These are phyloP conservation scores for Cliona cf. orientalis DNA, from an alignment of 37 sponge, comb jelly and placozoan species.

Conservation along the genomic window DNA sequence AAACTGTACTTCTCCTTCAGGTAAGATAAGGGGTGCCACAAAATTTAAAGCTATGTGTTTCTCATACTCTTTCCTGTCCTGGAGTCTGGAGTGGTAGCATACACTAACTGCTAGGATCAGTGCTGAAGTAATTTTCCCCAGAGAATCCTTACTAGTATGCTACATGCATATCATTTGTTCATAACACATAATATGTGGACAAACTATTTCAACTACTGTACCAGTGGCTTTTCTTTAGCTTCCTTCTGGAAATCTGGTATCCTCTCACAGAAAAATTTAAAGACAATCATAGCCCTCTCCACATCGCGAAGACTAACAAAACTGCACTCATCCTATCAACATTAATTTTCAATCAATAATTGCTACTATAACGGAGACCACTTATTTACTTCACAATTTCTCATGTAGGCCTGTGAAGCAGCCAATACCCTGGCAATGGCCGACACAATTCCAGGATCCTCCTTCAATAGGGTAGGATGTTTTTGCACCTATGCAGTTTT, in stretches of 20 bases:
- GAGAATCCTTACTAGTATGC: no score
- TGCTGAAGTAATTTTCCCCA: slow-evolving; percentile 41
- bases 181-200: no score
- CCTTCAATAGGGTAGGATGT: neutral
- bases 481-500: no score
- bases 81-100: slow-evolving; percentile 82
- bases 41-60: slow-evolving; percentile 28
- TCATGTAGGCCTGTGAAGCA: slow-evolving; percentile 82
- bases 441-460: neutral
- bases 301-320: slow-evolving; percentile 89
- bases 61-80: slow-evolving; percentile 72
- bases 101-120: slow-evolving; percentile 67
- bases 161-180: no score
- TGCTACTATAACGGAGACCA: neutral
- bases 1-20: slow-evolving; percentile 54
- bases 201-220: no score
- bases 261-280: slow-evolving; percentile 62
- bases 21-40: slow-evolving; percentile 33
- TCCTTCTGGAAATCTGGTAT: slow-evolving; percentile 19
- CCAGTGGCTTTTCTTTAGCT: slow-evolving; percentile 5
- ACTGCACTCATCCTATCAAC: slow-evolving; percentile 88
- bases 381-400: slow-evolving; percentile 63
- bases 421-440: slow-evolving; percentile 58
- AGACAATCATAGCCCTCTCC: slow-evolving; percentile 84
- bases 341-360: neutral